These are phyloP conservation scores for Pegoplata infirma DNA, from an alignment of 2,888 invertebrate genomes.

Conservation along the genomic window DNA sequence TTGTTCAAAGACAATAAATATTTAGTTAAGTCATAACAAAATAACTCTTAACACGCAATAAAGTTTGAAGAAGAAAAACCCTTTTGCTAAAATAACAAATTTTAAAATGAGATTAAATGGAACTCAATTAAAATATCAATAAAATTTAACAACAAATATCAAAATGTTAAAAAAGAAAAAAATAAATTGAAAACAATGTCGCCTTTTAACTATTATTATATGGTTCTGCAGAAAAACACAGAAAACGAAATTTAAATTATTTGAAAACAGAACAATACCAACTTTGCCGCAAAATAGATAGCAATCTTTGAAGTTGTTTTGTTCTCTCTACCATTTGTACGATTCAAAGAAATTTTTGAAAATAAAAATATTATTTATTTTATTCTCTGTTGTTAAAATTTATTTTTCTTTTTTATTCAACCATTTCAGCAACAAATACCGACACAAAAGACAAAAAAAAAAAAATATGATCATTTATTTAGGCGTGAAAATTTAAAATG, in stretches of 20 bases:
- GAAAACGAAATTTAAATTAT: not conserved
- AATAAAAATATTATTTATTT: not conserved
- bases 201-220: no score
- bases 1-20: no score
- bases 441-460: no score
- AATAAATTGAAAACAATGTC: no score
- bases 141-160: not conserved
- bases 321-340: not conserved
- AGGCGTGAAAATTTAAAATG: conserved; percentile 31
- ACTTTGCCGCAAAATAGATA: not conserved
- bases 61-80: no score
- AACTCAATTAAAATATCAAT: conserved; percentile 31
- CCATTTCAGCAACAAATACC: not conserved
- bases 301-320: not conserved
- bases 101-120: conserved; percentile 1
- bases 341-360: not conserved
- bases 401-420: not conserved
- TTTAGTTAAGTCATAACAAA: no score
- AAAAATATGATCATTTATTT: conserved; percentile 4
- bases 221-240: no score
- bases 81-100: not conserved
- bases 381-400: not conserved
- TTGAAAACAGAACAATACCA: not conserved
- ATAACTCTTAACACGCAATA: not conserved
- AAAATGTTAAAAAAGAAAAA: not conserved